Evolutionary conservation across 2,797 vertebrate species (phyloP), one percentile per base, ranked within the genome.

Genomic region (Sebastes variabilis): DNA sequence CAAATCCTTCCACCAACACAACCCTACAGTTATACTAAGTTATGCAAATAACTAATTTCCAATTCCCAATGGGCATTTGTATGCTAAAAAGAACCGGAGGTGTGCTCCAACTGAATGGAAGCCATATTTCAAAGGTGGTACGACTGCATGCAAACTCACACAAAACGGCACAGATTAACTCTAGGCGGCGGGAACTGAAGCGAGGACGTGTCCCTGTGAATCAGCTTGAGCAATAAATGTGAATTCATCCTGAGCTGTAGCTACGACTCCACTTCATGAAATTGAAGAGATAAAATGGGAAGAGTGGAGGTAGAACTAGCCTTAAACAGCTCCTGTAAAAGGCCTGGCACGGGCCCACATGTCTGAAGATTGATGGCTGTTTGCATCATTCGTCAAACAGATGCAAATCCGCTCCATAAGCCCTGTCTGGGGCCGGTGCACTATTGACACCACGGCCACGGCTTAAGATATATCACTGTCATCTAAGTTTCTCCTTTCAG

Each of bases 401-500:
- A 81, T 84, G 80, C 71, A 72, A 69, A 69, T 66, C 54, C 3
- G 1, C 46, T 52, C 24, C 60, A 29, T 34, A 27, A 72, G 14
- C 36, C 29, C 29, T 16, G 66, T 79, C 59, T 20, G 56, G 72
- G 69, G 69, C 5, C 22, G 22, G 3, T 34, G 60, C 65, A 65
- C 69, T 14, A 6, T 27, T 59, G 38, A 78, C 76, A 64, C 77
- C 70, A 70, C 49, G 66, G 11, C 46, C 27, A 27, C 18, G 60
- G 71, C 72, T 80, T 66, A 58, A 62, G 20, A 70, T 56, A 77
- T 52, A 82, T 66, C 46, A 66, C 56, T 42, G 56, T 54, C 64
- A 62, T 83, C 60, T 80, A 67, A 42, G 52, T 64, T 68, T 76
- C 29, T 80, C 46, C 68, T 49, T 56, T 46, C 59, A 60, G 67